phyloP scores from a whole-genome alignment of 2,797 vertebrate species.

The Alfaro cultratus region DNA sequence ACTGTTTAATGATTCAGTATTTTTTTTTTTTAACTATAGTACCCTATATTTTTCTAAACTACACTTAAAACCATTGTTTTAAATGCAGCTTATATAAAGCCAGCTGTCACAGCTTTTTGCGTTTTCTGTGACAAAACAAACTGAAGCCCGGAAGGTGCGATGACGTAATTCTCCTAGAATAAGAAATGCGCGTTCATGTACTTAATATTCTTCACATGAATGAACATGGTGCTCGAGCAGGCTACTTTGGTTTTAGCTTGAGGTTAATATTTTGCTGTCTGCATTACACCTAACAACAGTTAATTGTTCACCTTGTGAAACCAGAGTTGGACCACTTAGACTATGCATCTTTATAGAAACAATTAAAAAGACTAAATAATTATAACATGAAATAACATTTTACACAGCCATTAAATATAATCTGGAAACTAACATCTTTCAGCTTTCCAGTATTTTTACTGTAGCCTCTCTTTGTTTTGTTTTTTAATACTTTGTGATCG shows the following conservation, averaged over 20 bases:
- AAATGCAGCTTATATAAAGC: not conserved
- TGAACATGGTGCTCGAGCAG: slow-evolving; percentile 57
- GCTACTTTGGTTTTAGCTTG: not conserved
- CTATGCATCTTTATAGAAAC: not conserved
- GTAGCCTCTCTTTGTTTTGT: not conserved
- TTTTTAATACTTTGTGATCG: not conserved
- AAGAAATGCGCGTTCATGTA: slow-evolving; percentile 53
- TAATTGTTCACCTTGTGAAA: not conserved
- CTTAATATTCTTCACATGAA: slow-evolving; percentile 59
- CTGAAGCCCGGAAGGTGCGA: slow-evolving; percentile 28
- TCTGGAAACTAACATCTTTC: not conserved
- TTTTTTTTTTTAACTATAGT: not conserved
- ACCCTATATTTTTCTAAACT: not conserved
- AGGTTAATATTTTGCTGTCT: not conserved
- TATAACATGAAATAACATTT: not conserved
- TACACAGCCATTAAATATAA: not conserved
- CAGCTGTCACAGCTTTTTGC: not conserved
- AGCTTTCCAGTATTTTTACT: not conserved
- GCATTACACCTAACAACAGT: not conserved
- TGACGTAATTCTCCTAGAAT: slow-evolving; percentile 68
- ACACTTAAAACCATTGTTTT: not conserved
- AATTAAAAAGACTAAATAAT: not conserved
- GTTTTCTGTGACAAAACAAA: slow-evolving; percentile 20
- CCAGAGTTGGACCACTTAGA: not conserved
- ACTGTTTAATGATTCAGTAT: not conserved